Base-by-base conservation (phyloP, 2,888 invertebrate genomes). In the Phrixothrix hirtus region DNA sequence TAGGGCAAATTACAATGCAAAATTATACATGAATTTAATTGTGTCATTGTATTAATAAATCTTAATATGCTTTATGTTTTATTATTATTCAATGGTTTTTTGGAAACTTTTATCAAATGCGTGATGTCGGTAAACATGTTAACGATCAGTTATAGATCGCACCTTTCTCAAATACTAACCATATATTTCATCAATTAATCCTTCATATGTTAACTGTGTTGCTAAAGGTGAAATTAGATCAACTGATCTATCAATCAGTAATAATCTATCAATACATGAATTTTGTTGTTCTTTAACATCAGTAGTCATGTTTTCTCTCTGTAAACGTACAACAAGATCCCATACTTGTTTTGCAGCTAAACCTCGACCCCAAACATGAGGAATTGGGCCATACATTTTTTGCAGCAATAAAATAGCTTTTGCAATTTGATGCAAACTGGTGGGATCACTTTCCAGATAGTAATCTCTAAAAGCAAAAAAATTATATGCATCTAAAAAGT, bases 121-220 rank as follows among this genome's bases (percentile, higher is more conserved):
- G n/a, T n/a, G n/a, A n/a, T n/a, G n/a, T n/a, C n/a, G n/a, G n/a
- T n/a, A n/a, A n/a, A n/a, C n/a, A n/a, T n/a, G n/a, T n/a, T n/a
- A n/a, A n/a, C n/a, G n/a, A n/a, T n/a, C n/a, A n/a, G n/a, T n/a
- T n/a, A n/a, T n/a, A n/a, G n/a, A n/a, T n/a, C n/a, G n/a, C n/a
- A n/a, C n/a, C n/a, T n/a, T n/a, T n/a, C n/a, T n/a, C n/a, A 14
- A 14, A 21, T 25, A 37, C 37, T 15, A 31, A 25, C 90, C 89
- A 76, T 88, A 97, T 48, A 95, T 83, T 75, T 98, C 97, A 77
- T 99, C 99, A 58, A 99, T 92, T 4, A 99, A 81, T 1, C 98
- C 99, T 75, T 97, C 97, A 67, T 98, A 99, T 0, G 98, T 98
- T 25, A 97, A 82, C 70, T 98, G 99, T 0, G 95, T 95, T 0